Base-by-base conservation (phyloP, 1,140 invertebrate genomes). In the Zeugodacus cucurbitae region DNA sequence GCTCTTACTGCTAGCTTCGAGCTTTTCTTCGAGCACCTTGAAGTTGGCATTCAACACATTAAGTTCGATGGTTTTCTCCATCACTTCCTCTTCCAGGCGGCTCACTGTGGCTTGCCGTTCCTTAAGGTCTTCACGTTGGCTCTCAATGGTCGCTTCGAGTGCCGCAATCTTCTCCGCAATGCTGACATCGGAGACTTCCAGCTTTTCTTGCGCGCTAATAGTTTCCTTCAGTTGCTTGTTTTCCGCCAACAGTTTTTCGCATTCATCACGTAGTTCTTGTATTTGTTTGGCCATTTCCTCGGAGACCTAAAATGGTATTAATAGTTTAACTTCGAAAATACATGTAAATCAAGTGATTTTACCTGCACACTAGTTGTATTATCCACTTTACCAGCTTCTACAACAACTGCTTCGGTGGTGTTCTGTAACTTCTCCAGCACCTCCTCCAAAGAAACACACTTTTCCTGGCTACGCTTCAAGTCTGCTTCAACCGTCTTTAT, bases 1-100 rank as follows among this genome's bases (percentile, higher is more conserved):
- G 64, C 89, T 90, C 89, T 90, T 91, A 0, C 88, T 92, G 32
- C 92, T 90, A 85, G 92, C 88, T 70, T 91, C 89, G 8, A 95
- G 89, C 90, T 95, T 95, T 90, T 94, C 94, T 90, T 95, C 94
- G 6, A 95, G 90, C 88, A 95, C 93, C 57, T 94, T 94, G 44
- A 93, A 87, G 88, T 93, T 93, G 0, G 92, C 93, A 88, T 91
- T 92, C 3, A 93, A 88, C 5, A 93, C 92, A 90, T 93, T 93
- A 26, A 92, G 90, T 94, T 95, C 89, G 91, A 94, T 93, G 91
- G 94, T 92, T 93, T 94, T 90, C 93, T 94, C 94, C 91, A 93
- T 91, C 90, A 95, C 89, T 94, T 95, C 91, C 88, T 95, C 94
- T 90, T 95, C 94, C 32, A 95, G 90, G 29, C 87, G 82, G n/a